phyloP scores from a whole-genome alignment of 2,797 vertebrate species.

The Acanthiza pusilla region DNA sequence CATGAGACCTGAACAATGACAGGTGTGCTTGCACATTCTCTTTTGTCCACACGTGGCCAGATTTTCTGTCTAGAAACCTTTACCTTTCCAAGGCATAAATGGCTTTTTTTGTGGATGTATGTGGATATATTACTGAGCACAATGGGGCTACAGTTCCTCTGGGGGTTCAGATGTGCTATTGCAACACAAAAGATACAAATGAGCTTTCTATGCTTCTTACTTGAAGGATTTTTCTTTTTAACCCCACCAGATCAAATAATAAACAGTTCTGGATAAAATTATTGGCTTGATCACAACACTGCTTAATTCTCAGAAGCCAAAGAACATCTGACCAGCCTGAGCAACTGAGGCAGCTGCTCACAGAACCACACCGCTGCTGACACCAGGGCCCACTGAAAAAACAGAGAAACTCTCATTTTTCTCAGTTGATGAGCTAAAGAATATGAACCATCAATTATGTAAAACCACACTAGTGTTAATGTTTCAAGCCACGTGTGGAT shows the following conservation, averaged over 20 bases:
- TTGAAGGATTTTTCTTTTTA: neutral
- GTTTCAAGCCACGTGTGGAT: neutral
- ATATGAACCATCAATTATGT: neutral
- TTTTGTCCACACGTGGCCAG: neutral
- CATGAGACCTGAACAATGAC: neutral
- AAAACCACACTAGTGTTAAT: neutral
- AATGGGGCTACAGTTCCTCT: neutral
- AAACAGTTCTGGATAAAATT: neutral
- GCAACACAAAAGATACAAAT: neutral
- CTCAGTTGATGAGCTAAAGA: neutral
- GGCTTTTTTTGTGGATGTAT: neutral
- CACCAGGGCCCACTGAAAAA: neutral
- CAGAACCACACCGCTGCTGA: neutral
- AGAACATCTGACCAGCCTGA: neutral
- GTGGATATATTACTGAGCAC: neutral
- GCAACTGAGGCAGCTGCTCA: neutral
- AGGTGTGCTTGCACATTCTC: neutral
- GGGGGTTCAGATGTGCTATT: accelerated
- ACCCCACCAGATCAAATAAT: neutral
- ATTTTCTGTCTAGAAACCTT: neutral
- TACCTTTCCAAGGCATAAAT: neutral
- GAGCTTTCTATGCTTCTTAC: neutral
- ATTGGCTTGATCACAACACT: neutral
- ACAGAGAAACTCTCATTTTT: neutral
- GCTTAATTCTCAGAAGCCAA: neutral